These are phyloP conservation scores for Orchestes rusci DNA, from an alignment of 2,888 invertebrate genomes.

Conservation along the genomic window DNA sequence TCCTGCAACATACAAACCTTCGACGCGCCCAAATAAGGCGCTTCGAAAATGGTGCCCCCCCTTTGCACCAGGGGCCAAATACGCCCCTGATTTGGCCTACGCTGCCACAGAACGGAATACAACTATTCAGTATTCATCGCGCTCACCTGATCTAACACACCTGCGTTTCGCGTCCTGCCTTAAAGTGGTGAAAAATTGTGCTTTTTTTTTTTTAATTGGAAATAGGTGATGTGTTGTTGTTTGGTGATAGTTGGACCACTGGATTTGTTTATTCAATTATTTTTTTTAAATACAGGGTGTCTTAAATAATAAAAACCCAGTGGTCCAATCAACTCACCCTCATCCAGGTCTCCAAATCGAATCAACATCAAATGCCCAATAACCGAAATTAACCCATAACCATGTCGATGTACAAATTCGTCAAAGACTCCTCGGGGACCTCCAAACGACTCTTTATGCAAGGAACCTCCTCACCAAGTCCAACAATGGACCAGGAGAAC, in stretches of 20 bases:
- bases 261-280: no score
- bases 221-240: no score
- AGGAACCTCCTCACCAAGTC: conserved; percentile 47
- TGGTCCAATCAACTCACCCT: no score
- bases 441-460: conserved; percentile 67
- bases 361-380: no score
- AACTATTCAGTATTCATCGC: conserved; percentile 40
- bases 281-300: no score
- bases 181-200: conserved; percentile 19
- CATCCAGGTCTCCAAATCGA: no score
- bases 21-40: conserved; percentile 26
- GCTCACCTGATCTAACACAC: conserved; percentile 42
- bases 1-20: no score
- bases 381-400: conserved; percentile 11
- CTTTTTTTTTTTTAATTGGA: conserved; percentile 7
- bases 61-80: conserved; percentile 28
- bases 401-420: conserved; percentile 66
- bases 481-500: conserved; percentile 43
- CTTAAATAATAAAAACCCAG: no score
- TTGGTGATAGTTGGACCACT: no score
- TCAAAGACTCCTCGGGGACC: conserved; percentile 59
- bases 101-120: conserved; percentile 29
- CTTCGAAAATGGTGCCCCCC: conserved; percentile 12
- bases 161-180: no score
- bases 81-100: conserved; percentile 38